Base-by-base conservation (phyloP, 1,140 invertebrate species). In the Pteromalus puparum region DNA sequence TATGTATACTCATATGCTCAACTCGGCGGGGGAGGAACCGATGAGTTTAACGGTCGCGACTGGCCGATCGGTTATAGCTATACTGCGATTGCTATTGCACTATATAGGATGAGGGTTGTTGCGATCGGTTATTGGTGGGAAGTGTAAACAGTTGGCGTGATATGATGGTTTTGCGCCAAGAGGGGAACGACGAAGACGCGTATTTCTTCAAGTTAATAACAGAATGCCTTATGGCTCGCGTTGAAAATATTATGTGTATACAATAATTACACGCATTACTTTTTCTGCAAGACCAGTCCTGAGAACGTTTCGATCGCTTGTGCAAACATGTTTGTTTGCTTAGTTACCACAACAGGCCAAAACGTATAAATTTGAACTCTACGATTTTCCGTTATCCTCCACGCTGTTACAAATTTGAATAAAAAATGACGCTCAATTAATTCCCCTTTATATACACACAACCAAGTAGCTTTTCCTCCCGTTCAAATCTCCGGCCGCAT, bases 31-130 rank as follows among this genome's bases (percentile, higher is more conserved):
- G 86, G 88, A 86, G 87, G 87, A 75, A 68, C 74, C 81, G 28
- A 81, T 85, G 86, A 87, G 88, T 86, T 85, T 68, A 88, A 89
- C 73, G 65, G 65, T 74, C 72, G 30, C 53, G 53, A 61, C 18
- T 18, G 6, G 21, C 53, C 18, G 53, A n/a, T 61, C 53, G 53
- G 53, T n/a, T 61, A n/a, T 61, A 61, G 38, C 38, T 5, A n/a
- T 18, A 61, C 53, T 9, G 53, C 18, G 53, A 61, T 61, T 61
- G 53, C 53, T 61, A 4, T 61, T n/a, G 0, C n/a, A n/a, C n/a
- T 42, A 21, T n/a, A 21, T 7, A 21, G 21, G 53, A 18, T 2
- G 18, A 61, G 48, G 48, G 48, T 18, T 18, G 18, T 53, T 53
- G 48, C 48, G 48, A 53, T 53, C 48, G 48, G 48, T 53, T 42